phyloP scores from a whole-genome alignment of 2,113 vertebrate genomes.

The Erpornis zantholeuca region DNA sequence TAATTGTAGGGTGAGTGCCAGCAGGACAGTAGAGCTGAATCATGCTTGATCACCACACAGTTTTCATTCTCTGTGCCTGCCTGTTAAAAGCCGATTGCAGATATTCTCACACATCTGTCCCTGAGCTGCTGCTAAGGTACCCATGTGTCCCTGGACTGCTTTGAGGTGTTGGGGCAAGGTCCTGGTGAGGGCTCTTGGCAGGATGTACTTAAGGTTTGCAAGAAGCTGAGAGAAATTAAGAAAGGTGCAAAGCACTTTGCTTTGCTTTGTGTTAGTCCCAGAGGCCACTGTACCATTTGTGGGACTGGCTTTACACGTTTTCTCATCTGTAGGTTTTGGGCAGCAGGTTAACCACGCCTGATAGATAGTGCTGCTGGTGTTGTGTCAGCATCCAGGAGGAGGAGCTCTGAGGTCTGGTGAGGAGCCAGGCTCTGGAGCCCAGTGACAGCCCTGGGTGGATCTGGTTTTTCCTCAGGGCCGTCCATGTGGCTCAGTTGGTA shows the following conservation, averaged over 20 bases:
- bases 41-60: background rate
- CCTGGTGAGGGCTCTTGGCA: background rate
- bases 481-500: background rate
- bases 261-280: background rate
- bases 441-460: background rate
- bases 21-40: background rate
- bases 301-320: background rate
- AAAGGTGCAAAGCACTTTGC: background rate
- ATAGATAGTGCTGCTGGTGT: too few relatives aligned
- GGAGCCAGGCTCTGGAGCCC: background rate
- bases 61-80: background rate
- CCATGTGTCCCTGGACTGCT: rapidly evolving
- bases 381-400: background rate
- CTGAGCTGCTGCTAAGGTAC: background rate
- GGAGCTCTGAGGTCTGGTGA: background rate
- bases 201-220: background rate
- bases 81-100: background rate
- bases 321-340: background rate
- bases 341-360: background rate
- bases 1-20: background rate
- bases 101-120: background rate
- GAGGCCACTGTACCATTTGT: background rate
- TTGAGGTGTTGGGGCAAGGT: background rate
- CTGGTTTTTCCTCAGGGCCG: background rate
- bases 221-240: background rate